Base-by-base conservation (phyloP, 35 echinoderm and acorn worm species). In the Heliocidaris tuberculata region DNA sequence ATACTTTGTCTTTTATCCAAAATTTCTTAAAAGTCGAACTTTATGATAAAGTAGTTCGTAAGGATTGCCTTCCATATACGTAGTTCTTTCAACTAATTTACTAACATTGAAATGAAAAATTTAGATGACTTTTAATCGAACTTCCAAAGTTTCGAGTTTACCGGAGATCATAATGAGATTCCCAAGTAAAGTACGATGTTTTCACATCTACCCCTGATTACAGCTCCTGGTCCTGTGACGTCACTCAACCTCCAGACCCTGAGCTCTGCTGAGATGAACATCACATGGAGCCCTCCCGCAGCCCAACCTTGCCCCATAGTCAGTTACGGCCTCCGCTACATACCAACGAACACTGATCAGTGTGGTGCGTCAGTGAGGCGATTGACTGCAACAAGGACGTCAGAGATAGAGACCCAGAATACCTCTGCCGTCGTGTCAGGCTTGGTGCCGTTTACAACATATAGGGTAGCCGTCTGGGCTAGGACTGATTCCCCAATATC, bases 181-280 rank as follows among this genome's bases (percentile, higher is more conserved):
- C 21, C 65, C 21, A n/a, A 70, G 0, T n/a, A n/a, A 78, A 56
- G 27, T 78, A 24, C 65, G 6, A 2, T 78, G 6, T 78, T 5
- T 78, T 78, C 65, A 78, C 27, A 78, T 78, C 65, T 19, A 78
- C 21, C 65, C 27, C 65, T 78, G 21, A n/a, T 59, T 5, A 24
- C 50, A 93, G 91, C 91, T 59, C 91, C 91, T 93, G 91, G 91
- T 31, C 91, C 91, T 13, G 91, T 93, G 2, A 93, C 91, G 29
- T 49, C 47, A 21, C 47, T 93, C 48, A 27, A 21, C 50, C 31
- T 93, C 47, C 47, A 93, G 47, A 56, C 91, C 16, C 2, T 93
- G 5, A 48, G 50, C 47, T 49, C 91, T 30, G 29, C 48, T 12
- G n/a, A 49, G 48, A 30, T 93, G 11, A 93, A 93, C 50, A 48